These are phyloP conservation scores for Caranx melampygus DNA, from an alignment of 2,113 vertebrate genomes.

Conservation along the genomic window DNA sequence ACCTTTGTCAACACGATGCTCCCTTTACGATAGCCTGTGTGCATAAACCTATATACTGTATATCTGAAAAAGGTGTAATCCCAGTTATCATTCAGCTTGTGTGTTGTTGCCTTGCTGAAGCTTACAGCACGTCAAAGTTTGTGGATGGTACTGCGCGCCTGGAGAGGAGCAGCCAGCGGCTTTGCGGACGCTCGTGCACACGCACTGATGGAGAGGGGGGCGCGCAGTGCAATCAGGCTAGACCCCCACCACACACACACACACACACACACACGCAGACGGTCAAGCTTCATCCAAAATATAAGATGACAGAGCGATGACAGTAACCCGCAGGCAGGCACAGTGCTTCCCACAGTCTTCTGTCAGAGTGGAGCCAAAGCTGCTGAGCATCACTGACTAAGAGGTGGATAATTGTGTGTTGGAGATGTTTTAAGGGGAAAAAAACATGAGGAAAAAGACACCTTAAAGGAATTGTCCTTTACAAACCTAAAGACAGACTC, in stretches of 20 bases:
- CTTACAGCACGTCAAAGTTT: slow-evolving; percentile 71
- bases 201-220: slow-evolving; percentile 58
- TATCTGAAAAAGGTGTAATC: neutral
- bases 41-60: no score
- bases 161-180: slow-evolving; percentile 58
- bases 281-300: slow-evolving; percentile 38
- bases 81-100: neutral
- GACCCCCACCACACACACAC: neutral
- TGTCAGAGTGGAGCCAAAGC: slow-evolving; percentile 30
- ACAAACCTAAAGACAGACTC: neutral
- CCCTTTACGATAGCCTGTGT: neutral
- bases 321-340: slow-evolving; percentile 54
- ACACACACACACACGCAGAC: slow-evolving; percentile 10
- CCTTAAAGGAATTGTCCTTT: neutral
- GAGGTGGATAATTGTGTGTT: slow-evolving; percentile 1
- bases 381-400: slow-evolving; percentile 23
- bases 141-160: slow-evolving; percentile 52
- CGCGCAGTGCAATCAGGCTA: slow-evolving; percentile 52
- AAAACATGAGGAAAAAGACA: neutral
- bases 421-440: neutral
- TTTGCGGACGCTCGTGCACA: slow-evolving; percentile 67
- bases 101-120: slow-evolving; percentile 22
- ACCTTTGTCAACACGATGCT: slow-evolving; percentile 48
- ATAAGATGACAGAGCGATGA: slow-evolving; percentile 67
- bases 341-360: slow-evolving; percentile 25